phyloP scores from a whole-genome alignment of 2,113 vertebrate genomes.

The Callaeas wilsoni region DNA sequence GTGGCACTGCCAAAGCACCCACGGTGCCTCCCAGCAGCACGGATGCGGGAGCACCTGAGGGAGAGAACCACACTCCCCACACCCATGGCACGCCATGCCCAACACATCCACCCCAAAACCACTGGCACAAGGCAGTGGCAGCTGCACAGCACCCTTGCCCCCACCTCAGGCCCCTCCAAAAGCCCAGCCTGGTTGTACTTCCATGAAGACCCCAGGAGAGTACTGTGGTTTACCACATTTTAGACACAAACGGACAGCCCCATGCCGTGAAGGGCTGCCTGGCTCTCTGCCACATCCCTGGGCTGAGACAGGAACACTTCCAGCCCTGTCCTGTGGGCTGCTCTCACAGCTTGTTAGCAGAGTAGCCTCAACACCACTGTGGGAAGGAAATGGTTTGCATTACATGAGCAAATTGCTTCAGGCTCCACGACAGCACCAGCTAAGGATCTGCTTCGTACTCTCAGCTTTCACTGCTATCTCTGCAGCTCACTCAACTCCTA shows the following conservation, averaged over 20 bases:
- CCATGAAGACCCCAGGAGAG: neutral
- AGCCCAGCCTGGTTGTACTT: neutral
- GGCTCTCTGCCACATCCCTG: neutral
- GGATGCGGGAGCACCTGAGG: rapidly evolving
- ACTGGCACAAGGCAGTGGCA: rapidly evolving
- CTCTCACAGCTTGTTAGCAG: neutral
- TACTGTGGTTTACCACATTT: neutral
- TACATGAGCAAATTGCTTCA: neutral
- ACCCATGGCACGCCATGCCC: rapidly evolving
- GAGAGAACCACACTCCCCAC: neutral
- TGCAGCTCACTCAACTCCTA: neutral
- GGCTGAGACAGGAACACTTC: neutral
- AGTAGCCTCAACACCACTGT: neutral
- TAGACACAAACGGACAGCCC: neutral
- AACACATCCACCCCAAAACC: neutral
- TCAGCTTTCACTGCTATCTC: neutral
- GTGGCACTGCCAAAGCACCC: neutral
- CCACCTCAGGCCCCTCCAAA: neutral
- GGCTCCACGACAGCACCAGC: rapidly evolving
- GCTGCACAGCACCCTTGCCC: neutral
- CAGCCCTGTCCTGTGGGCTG: neutral
- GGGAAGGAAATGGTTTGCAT: neutral
- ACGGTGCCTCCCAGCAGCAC: rapidly evolving
- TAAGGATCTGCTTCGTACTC: neutral
- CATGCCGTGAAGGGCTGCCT: rapidly evolving